phyloP scores from a whole-genome alignment of 2,113 vertebrate genomes.

The Cryptomyrus ogoouensis region DNA sequence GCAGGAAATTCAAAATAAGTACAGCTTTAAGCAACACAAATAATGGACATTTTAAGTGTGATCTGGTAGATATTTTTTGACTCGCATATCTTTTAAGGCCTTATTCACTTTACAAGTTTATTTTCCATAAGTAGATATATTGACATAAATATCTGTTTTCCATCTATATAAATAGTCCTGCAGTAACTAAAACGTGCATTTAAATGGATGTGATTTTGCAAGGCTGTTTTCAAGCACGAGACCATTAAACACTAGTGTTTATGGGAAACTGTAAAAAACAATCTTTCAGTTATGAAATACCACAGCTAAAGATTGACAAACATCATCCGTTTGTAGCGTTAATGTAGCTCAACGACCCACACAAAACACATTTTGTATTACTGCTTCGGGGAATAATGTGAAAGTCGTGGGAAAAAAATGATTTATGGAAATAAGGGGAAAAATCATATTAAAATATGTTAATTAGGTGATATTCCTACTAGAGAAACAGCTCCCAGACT shows the following conservation, averaged over 20 bases:
- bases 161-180: neutral
- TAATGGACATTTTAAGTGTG: neutral
- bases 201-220: neutral
- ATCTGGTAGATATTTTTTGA: neutral
- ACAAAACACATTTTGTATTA: neutral
- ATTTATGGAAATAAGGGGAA: neutral
- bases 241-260: neutral
- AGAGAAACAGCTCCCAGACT: neutral
- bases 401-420: neutral
- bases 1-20: conserved; percentile 8
- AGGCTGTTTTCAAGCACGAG: neutral
- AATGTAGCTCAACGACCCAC: neutral
- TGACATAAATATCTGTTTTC: neutral
- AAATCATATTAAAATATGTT: neutral
- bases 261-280: neutral
- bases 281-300: neutral
- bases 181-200: neutral
- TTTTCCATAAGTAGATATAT: neutral
- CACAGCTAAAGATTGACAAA: neutral
- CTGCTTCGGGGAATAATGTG: neutral
- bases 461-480: neutral
- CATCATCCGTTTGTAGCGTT: neutral
- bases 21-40: neutral
- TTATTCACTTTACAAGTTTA: neutral
- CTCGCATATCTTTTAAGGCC: neutral